These are phyloP conservation scores for Pseudomyrmex concolor DNA, from an alignment of 1,140 invertebrate genomes.

Conservation along the genomic window DNA sequence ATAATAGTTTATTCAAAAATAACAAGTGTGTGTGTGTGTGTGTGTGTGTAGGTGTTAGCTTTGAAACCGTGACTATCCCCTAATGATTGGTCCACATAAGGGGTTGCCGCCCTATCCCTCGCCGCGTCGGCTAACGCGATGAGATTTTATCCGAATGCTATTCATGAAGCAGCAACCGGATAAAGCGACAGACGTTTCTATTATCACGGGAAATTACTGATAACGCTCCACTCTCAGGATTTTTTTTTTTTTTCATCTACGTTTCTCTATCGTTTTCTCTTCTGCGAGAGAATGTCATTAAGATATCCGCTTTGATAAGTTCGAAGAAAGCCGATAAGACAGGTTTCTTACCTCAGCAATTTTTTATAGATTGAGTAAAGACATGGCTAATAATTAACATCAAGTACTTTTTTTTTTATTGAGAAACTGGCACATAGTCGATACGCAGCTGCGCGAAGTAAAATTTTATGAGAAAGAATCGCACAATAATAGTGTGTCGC, in stretches of 20 bases:
- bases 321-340: not conserved
- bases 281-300: not conserved
- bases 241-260: not conserved
- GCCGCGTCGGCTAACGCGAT: conserved; percentile 66
- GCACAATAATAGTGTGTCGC: too few species aligned
- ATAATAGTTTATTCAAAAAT: conserved; percentile 39
- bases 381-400: too few species aligned
- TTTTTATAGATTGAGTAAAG: not conserved
- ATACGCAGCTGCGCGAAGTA: too few species aligned
- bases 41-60: conserved; percentile 1
- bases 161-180: conserved; percentile 71
- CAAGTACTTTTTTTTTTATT: too few species aligned
- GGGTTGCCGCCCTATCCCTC: conserved; percentile 45
- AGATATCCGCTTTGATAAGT: conserved; percentile 1
- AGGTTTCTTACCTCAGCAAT: not conserved
- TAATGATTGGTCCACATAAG: conserved; percentile 23
- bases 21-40: conserved; percentile 7
- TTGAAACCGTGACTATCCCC: conserved; percentile 7
- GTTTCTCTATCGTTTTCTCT: not conserved
- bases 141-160: conserved; percentile 82
- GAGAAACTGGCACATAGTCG: too few species aligned
- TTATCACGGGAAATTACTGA: conserved; percentile 70
- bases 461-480: too few species aligned
- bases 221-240: not conserved
- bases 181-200: conserved; percentile 70